A percentile compares a stretch with the other conserved stretches of the same genome.
phyloP scores from a whole-genome alignment of 2,113 vertebrate species.

The Bolborhynchus lineola region DNA sequence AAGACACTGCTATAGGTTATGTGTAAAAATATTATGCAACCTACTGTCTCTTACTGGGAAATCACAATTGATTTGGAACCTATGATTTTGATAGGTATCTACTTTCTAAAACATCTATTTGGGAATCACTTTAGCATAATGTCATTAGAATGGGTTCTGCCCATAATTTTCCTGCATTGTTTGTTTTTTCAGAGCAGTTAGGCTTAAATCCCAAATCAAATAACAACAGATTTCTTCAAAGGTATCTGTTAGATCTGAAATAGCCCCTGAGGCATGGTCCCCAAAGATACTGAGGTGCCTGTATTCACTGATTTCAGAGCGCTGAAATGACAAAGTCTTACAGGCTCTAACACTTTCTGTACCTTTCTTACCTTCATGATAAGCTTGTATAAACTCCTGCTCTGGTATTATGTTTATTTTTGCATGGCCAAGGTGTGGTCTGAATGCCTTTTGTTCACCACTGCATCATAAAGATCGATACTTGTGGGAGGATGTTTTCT shows the following conservation, averaged over 20 bases:
- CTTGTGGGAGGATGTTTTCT: background rate
- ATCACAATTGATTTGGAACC: background rate
- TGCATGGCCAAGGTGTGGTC: background rate
- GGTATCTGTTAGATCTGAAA: background rate
- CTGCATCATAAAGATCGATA: fast-evolving
- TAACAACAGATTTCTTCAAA: background rate
- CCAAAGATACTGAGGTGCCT: background rate
- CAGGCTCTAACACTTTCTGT: background rate
- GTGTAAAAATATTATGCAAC: background rate
- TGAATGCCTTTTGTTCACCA: background rate
- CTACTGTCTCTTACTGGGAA: background rate
- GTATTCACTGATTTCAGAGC: background rate
- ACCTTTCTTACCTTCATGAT: background rate
- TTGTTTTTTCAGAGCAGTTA: background rate
- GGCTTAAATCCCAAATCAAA: background rate
- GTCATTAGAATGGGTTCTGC: background rate
- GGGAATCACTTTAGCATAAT: background rate
- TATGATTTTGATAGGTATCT: background rate
- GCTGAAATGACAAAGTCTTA: background rate
- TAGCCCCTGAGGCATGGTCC: fast-evolving
- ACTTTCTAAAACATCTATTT: background rate
- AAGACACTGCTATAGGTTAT: background rate
- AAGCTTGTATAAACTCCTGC: background rate
- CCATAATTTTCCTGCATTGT: background rate
- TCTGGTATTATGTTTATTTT: background rate